A percentile compares a stretch with the other conserved stretches of the same genome.
These are phyloP conservation scores for Porites lobata DNA, from an alignment of 92 coral and sea anemone species.

Conservation along the genomic window DNA sequence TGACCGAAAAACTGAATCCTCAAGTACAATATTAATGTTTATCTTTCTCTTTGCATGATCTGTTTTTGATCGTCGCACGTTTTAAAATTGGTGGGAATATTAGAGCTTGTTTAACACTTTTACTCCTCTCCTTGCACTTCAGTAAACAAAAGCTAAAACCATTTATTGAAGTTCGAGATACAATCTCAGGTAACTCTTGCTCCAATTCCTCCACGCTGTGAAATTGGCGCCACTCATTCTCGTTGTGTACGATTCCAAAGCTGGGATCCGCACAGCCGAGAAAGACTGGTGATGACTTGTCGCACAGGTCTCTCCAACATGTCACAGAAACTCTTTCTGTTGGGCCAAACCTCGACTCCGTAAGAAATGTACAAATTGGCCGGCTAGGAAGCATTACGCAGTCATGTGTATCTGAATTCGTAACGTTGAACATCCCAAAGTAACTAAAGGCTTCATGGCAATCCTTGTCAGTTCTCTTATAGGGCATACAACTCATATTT, in stretches of 20 bases:
- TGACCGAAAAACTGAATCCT: slow-evolving; percentile 90
- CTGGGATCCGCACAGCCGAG: slow-evolving; percentile 76
- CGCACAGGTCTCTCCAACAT: slow-evolving; percentile 71
- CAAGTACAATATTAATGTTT: slow-evolving; percentile 84
- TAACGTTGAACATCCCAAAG: slow-evolving; percentile 60
- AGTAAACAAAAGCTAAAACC: slow-evolving; percentile 86
- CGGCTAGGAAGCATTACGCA: slow-evolving; percentile 40
- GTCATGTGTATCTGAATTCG: slow-evolving; percentile 47
- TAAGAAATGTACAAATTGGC: slow-evolving; percentile 74
- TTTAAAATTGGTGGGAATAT: slow-evolving; percentile 89
- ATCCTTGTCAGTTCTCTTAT: slow-evolving; percentile 45
- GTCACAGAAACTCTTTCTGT: slow-evolving; percentile 56
- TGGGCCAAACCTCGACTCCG: slow-evolving; percentile 59
- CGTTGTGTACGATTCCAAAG: slow-evolving; percentile 73
- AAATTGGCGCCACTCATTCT: slow-evolving; percentile 67
- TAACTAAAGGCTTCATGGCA: slow-evolving; percentile 71
- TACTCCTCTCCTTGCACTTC: slow-evolving; percentile 60
- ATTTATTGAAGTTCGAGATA: slow-evolving; percentile 55
- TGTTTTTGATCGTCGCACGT: slow-evolving; percentile 18
- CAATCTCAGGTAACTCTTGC: slow-evolving; percentile 61
- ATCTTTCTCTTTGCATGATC: slow-evolving; percentile 35
- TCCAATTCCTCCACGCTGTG: slow-evolving; percentile 59
- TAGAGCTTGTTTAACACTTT: slow-evolving; percentile 64
- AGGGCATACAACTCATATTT: slow-evolving; percentile 69
- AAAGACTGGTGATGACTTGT: slow-evolving; percentile 45